Evolutionary conservation across 2,888 invertebrate genomes (phyloP), one percentile per base, ranked within the genome.

Genomic region (Calliscelio sp.): DNA sequence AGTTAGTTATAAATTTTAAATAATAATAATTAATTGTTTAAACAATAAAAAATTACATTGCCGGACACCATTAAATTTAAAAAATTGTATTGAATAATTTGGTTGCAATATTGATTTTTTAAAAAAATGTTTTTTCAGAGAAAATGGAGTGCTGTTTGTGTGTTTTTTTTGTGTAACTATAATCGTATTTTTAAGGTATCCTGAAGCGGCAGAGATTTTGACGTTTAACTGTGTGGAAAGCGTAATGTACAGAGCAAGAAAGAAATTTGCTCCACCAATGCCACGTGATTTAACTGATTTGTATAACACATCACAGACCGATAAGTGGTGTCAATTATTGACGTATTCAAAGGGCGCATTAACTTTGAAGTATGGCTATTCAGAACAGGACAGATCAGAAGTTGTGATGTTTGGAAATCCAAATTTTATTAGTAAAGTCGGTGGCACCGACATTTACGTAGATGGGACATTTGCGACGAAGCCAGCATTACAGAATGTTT

Each of bases 391-490:
- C 18, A 16, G 35, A 0, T 73, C 73, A 2, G 11, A 32, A 14
- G 38, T 59, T 10, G 6, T 61, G 6, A 7, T 73, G 0, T 10
- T 59, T 14, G 73, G 73, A 0, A 49, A 59, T 14, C 59, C 59
- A 0, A 20, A 59, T 14, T 59, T 59, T 25, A 73, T 61, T 7
- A 11, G 5, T 5, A 10, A 46, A 24, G 11, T 73, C 18, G 28
- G 2, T 8, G 35, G 20, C 1, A 51, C 49, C 0, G 46, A 32
- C 0, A 16, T 73, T 1, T 25, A 32, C 14, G n/a, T 73, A 2
- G 73, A 73, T 14, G 73, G 22, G 0, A 73, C 73, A 2, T 73
- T 49, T 59, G 24, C 46, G 2, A 49, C 59, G 1, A 44, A 16
- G 10, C 59, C 73, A 0, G 2, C 22, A 0, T 49, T 73, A 1